Conservation (phyloP, 2,888 invertebrate genomes). For the Eupsilia transversa region DNA sequence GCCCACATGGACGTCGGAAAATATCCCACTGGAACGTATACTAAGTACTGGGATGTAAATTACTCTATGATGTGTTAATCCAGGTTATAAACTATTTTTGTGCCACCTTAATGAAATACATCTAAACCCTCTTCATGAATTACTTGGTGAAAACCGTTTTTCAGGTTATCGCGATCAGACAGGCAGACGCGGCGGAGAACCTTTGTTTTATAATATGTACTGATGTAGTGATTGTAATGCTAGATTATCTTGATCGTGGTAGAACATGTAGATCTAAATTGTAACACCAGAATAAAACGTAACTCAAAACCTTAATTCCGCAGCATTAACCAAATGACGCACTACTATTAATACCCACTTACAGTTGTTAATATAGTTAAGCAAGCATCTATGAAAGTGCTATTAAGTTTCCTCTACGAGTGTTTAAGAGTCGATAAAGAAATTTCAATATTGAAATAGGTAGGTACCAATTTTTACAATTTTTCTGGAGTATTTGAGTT, state of each 20-base stretch:
- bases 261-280: not conserved
- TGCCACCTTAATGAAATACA: no score
- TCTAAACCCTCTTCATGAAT: no score
- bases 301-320: not conserved
- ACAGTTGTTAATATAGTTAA: constrained; percentile 29
- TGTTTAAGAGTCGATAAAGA: not conserved
- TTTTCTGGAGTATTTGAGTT: not conserved
- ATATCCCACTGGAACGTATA: no score
- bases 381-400: constrained; percentile 30
- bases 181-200: no score
- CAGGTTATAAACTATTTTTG: no score
- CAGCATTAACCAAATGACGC: not conserved
- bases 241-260: not conserved
- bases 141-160: no score
- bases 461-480: not conserved
- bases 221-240: no score
- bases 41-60: no score
- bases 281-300: not conserved
- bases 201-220: no score
- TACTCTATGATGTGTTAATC: no score
- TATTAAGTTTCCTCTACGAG: constrained; percentile 21
- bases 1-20: no score
- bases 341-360: constrained; percentile 13
- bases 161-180: no score
- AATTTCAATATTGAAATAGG: not conserved